These are phyloP conservation scores for Osmerus mordax DNA, from an alignment of 2,113 vertebrate species.

Conservation along the genomic window DNA sequence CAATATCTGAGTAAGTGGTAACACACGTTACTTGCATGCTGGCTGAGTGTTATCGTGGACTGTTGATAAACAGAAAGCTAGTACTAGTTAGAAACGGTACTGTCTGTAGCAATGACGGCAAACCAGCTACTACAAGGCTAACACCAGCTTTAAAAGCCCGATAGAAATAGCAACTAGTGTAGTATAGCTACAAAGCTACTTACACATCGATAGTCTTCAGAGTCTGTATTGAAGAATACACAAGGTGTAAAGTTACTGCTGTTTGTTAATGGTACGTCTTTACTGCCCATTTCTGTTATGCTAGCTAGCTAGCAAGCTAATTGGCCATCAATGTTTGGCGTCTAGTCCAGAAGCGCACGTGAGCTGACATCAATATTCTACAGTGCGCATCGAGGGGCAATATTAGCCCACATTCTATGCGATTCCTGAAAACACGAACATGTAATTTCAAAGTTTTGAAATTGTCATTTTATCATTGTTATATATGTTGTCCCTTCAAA, in stretches of 20 bases:
- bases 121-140: too few species aligned
- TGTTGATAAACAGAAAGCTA: too few species aligned
- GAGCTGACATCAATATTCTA: slow-evolving; percentile 53
- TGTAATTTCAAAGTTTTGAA: too few species aligned
- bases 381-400: slow-evolving; percentile 3
- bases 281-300: slow-evolving; percentile 32
- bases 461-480: too few species aligned
- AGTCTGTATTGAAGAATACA: slow-evolving; percentile 56
- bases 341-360: slow-evolving; percentile 30
- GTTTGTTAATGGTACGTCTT: slow-evolving; percentile 38
- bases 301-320: background rate
- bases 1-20: too few species aligned
- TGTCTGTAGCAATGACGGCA: too few species aligned
- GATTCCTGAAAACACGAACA: too few species aligned
- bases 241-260: slow-evolving; percentile 50
- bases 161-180: background rate
- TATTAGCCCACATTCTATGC: too few species aligned
- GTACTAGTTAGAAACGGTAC: too few species aligned
- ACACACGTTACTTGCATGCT: too few species aligned
- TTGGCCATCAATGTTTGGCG: slow-evolving; percentile 35
- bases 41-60: too few species aligned
- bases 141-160: background rate
- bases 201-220: slow-evolving; percentile 73
- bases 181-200: slow-evolving; percentile 49
- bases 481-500: too few species aligned